Base-by-base conservation (phyloP, 2,888 invertebrate genomes). In the Diloba caeruleocephala region DNA sequence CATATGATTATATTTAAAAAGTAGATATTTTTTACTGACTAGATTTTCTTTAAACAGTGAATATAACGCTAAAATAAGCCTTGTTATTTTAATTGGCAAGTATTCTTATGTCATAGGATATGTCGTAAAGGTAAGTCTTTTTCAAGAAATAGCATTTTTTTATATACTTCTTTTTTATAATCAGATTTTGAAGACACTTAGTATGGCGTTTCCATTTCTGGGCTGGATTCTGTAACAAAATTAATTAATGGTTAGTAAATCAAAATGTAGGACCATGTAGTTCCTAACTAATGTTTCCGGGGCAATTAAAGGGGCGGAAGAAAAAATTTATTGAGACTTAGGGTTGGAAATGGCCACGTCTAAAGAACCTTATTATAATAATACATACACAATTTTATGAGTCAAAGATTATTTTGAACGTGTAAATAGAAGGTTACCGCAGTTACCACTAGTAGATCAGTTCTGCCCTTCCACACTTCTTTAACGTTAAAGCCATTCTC, bases 161-260 rank as follows among this genome's bases (percentile, higher is more conserved):
- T 46, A 31, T 56, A 44, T 48, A 52, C 37, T 59, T 52, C 33
- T 55, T 56, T 64, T 45, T 54, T 29, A 46, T 61, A 59, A 54
- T 72, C 59, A 74, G 41, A 55, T 44, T 54, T 57, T 57, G 62
- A 68, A 70, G 72, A 72, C 66, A 68, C 66, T 84, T 83, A 87
- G 65, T 88, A 85, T 26, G 77, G 69, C 25, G 76, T 63, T 41
- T 84, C 85, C 57, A 71, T 68, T 50, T 89, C 90, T 26, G 78
- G 66, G 78, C 79, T 88, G 42, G 85, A 72, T 53, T 87, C 90
- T 88, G 90, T 28, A 86, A 89, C 65, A 62, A 67, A 71, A 21
- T 21, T 21, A 21, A 19, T 21, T 25, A 25, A n/a, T n/a, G 1
- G n/a, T n/a, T n/a, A 25, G 0, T 25, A 1, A 25, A 2, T 25